Evolutionary conservation across 2,888 invertebrate genomes (phyloP).

Genomic region (Microctonus brassicae): DNA sequence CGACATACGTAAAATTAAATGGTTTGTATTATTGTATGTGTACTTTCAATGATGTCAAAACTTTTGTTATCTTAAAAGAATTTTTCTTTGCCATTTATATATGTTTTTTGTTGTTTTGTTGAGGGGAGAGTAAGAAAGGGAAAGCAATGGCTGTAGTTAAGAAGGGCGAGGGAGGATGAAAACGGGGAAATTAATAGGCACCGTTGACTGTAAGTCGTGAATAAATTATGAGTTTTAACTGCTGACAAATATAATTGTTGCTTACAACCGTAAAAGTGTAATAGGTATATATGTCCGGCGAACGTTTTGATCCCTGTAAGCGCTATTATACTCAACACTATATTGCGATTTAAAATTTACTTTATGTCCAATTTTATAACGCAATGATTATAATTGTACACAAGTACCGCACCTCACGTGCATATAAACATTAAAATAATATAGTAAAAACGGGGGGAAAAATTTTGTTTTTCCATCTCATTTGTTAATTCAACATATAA

Average conservation of each 20-base stretch:
- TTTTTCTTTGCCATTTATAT: not conserved
- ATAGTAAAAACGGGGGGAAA: too few relatives aligned
- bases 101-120: not conserved
- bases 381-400: not conserved
- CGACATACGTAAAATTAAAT: not conserved
- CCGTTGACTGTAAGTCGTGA: conserved; percentile 15
- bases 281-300: not conserved
- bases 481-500: too few relatives aligned
- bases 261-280: conserved; percentile 22
- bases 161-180: not conserved
- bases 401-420: too few relatives aligned
- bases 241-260: conserved; percentile 31
- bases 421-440: too few relatives aligned
- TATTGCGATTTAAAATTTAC: conserved; percentile 5
- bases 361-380: not conserved
- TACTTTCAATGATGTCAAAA: too few relatives aligned
- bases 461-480: too few relatives aligned
- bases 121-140: not conserved
- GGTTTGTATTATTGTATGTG: not conserved
- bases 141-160: conserved; percentile 9
- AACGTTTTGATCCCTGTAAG: not conserved
- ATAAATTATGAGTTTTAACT: conserved; percentile 28
- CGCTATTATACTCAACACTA: not conserved
- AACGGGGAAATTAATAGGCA: not conserved
- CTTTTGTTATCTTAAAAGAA: not conserved